Conservation (phyloP, 1,140 invertebrate genomes). For the Drosophila arawakana region DNA sequence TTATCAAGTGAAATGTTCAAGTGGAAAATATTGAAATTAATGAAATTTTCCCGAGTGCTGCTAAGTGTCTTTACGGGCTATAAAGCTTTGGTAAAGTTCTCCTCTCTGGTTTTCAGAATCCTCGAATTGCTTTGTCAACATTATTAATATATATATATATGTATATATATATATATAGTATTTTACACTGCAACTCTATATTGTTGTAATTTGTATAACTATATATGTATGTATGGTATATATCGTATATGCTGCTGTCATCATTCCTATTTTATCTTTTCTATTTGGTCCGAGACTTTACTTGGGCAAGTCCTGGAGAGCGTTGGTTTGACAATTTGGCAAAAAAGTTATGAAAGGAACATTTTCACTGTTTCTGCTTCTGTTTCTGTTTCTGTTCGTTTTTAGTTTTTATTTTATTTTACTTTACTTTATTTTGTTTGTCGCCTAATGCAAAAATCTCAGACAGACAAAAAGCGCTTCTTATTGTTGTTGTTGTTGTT, state of each 20-base stretch:
- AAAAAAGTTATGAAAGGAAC: conserved; percentile 83
- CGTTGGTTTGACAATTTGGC: conserved; percentile 83
- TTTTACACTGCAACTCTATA: conserved; percentile 45
- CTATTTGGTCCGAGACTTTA: conserved; percentile 68
- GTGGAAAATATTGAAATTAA: conserved; percentile 13
- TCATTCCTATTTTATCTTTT: conserved; percentile 55
- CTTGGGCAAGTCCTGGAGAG: conserved; percentile 72
- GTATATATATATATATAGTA: too few species aligned
- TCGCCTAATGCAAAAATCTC: conserved; percentile 73
- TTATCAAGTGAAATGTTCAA: conserved; percentile 30
- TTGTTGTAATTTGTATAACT: conserved; percentile 50
- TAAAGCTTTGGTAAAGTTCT: conserved; percentile 50
- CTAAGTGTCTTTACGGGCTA: conserved; percentile 10
- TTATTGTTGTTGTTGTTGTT: conserved; percentile 67
- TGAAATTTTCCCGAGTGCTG: conserved; percentile 17
- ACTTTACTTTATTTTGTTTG: conserved; percentile 34
- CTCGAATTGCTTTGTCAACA: conserved; percentile 55
- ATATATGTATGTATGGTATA: conserved; percentile 45
- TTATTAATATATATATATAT: conserved; percentile 59
- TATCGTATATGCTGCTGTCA: conserved; percentile 45
- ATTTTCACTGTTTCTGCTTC: conserved; percentile 70
- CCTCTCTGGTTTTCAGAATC: conserved; percentile 12
- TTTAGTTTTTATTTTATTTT: conserved; percentile 28
- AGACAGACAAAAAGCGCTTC: conserved; percentile 73
- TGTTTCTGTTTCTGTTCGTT: conserved; percentile 39